A percentile compares a stretch with the other conserved stretches of the same genome.
phyloP scores from a whole-genome alignment of 2,113 vertebrate species.

The Halcyon senegalensis region DNA sequence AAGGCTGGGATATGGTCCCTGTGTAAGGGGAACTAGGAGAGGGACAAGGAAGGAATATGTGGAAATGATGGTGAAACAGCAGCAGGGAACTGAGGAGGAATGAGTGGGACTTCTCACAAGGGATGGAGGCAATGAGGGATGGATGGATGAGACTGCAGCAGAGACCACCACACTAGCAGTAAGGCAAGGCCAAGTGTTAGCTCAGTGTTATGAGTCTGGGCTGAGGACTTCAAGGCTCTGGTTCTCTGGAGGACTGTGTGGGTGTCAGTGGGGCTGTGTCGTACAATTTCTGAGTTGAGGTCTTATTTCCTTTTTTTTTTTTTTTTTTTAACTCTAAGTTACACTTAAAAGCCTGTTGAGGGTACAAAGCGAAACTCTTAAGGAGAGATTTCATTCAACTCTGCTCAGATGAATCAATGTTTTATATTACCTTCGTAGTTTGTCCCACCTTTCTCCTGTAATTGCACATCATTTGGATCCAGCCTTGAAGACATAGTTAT shows the following conservation, averaged over 20 bases:
- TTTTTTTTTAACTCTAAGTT: neutral
- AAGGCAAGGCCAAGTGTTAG: neutral
- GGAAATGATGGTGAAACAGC: neutral
- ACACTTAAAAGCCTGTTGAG: neutral
- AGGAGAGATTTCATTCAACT: neutral
- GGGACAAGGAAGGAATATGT: neutral
- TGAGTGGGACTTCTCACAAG: neutral
- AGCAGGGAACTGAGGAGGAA: neutral
- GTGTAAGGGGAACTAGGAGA: neutral
- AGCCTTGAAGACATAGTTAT: conserved; percentile 24
- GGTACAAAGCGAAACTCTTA: neutral
- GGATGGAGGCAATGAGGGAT: neutral
- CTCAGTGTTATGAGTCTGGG: neutral
- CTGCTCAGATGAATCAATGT: conserved; percentile 22
- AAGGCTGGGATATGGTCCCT: neutral
- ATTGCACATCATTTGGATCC: conserved; percentile 25
- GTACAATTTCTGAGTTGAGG: neutral
- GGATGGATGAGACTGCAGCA: neutral
- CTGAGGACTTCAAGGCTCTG: neutral
- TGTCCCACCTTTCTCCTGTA: neutral
- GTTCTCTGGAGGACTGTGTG: neutral
- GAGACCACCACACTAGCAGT: neutral
- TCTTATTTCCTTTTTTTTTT: neutral
- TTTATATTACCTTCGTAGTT: conserved; percentile 23
- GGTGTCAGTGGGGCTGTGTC: neutral